Percentiles rank a stretch among this genome's conserved stretches.
phyloP scores from a whole-genome alignment of 2,888 invertebrate species.

The Schrankia costaestrigalis region DNA sequence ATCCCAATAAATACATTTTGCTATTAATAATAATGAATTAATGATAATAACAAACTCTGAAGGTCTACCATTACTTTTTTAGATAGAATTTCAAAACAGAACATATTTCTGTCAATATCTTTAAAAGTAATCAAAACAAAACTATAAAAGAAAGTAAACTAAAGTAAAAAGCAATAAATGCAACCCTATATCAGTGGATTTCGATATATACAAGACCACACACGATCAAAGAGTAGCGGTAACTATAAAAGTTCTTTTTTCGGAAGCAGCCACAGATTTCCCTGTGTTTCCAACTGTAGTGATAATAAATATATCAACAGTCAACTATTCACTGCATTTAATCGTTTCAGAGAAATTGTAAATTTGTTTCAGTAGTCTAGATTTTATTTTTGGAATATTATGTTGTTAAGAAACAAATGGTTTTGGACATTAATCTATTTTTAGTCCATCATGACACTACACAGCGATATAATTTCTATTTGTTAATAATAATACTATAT shows the following conservation, averaged over 20 bases:
- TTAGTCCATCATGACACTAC: too few species aligned
- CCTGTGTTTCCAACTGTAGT: constrained; percentile 53
- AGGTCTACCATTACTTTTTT: too few species aligned
- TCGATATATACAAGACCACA: constrained; percentile 56
- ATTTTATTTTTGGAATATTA: constrained; percentile 14
- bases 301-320: constrained; percentile 73
- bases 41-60: too few species aligned
- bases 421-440: not conserved
- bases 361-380: constrained; percentile 35
- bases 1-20: too few species aligned
- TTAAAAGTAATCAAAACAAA: constrained; percentile 18
- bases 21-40: too few species aligned
- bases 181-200: constrained; percentile 36
- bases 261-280: constrained; percentile 60
- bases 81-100: too few species aligned
- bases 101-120: constrained; percentile 8
- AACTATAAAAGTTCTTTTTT: constrained; percentile 66
- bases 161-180: constrained; percentile 25
- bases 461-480: too few species aligned
- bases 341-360: constrained; percentile 56
- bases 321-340: constrained; percentile 54
- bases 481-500: too few species aligned
- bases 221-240: constrained; percentile 64
- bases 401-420: not conserved
- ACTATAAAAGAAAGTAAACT: constrained; percentile 15